These are phyloP conservation scores for Dorcus parallelipipedus DNA, from an alignment of 2,888 invertebrate species.

Conservation along the genomic window DNA sequence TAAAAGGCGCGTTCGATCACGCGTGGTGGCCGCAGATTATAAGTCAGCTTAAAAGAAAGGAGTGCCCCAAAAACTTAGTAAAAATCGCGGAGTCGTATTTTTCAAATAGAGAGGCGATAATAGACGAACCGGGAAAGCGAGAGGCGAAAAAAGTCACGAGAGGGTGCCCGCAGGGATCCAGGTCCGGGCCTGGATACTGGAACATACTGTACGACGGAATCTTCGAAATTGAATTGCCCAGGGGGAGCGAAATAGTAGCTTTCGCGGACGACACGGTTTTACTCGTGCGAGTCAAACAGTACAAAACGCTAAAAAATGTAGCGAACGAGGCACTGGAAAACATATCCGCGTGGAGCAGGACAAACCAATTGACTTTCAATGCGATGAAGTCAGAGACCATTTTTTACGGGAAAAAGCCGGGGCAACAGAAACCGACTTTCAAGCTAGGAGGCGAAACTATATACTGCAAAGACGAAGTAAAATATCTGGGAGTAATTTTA, in stretches of 20 bases:
- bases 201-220: no score
- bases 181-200: neutral
- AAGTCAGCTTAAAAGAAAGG: constrained; percentile 10
- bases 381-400: constrained; percentile 11
- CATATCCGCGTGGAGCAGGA: neutral
- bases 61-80: constrained; percentile 19
- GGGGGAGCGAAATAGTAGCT: constrained; percentile 8
- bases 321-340: neutral
- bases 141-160: neutral
- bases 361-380: constrained; percentile 10
- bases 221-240: neutral
- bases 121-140: neutral
- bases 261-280: constrained; percentile 17
- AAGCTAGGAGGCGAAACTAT: constrained; percentile 3
- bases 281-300: neutral
- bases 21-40: constrained; percentile 33
- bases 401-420: constrained; percentile 9
- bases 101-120: neutral
- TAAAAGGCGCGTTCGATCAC: constrained; percentile 31
- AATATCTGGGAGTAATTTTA: constrained; percentile 8
- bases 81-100: constrained; percentile 2
- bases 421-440: constrained; percentile 12
- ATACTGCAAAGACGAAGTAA: constrained; percentile 6
- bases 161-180: constrained; percentile 18
- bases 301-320: neutral